Evolutionary conservation across 2,797 vertebrate species (phyloP), one percentile per base, ranked within the genome.

Genomic region (Phoebastria nigripes): DNA sequence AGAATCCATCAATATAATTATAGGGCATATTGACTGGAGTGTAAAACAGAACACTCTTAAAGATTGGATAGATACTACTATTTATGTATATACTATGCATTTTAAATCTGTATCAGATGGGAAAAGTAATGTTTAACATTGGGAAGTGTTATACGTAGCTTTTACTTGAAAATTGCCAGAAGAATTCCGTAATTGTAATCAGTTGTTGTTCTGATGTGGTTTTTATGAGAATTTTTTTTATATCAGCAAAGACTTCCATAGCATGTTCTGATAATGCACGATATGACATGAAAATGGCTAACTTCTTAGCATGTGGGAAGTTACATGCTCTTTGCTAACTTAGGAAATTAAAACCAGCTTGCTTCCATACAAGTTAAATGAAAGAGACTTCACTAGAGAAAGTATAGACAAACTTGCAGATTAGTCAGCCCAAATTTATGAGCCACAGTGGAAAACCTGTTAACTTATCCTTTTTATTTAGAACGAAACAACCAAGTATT

Each of bases 71-170:
- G 52, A 74, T 92, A 54, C 54, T 82, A 70, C 66, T 94, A 31
- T 82, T 77, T 89, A 86, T 93, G 66, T 94, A 89, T 93, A 82
- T 86, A 82, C 49, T 78, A 71, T 46, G 8, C 65, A 70, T 95
- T 95, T 87, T 55, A 89, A 92, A 96, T 96, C 95, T 96, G 90
- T 96, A 96, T 96, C 97, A 96, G 95, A 97, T 97, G 96, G 94
- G 70, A 95, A 92, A 94, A 94, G 41, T 96, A 94, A 88, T 90
- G 72, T 95, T 82, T 96, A 89, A 93, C 85, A 82, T 93, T 91
- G 78, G 63, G 87, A 96, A 76, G 58, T 80, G 47, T 74, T 95
- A 54, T 84, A 81, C 3, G 2, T 89, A 87, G 46, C 37, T 92
- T 89, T 87, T 88, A 81, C 63, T 73, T 93, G 66, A 88, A 95